Evolutionary conservation across 2,888 invertebrate species (phyloP), one percentile per base, ranked within the genome.

Genomic region (Orthosia incerta): DNA sequence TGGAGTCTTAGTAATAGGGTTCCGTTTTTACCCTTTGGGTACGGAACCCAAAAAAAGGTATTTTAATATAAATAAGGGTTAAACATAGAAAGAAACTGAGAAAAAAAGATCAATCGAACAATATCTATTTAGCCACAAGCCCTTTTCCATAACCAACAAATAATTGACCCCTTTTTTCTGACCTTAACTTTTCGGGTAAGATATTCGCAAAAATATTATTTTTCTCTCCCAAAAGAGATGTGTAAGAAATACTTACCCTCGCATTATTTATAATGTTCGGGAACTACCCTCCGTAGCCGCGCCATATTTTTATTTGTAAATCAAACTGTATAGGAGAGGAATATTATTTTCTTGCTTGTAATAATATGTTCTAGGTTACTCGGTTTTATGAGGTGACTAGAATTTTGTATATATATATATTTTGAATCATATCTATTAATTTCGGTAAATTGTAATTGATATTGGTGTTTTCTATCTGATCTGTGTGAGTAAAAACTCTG

Each of bases 291-390:
- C 56, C 31, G 67, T 50, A 48, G 45, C 67, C 79, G 60, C 15
- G 60, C 63, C 72, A 83, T 79, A 79, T 68, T 79, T 80, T 83
- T 83, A 79, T 80, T 72, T 79, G 64, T 67, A 79, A 79, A 72
- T 79, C 80, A 72, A 64, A 65, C 63, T 20, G n/a, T 65, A 39
- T 48, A 20, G 26, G 13, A 26, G 39, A 45, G n/a, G 20, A 23
- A 66, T 76, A 70, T 78, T 70, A 74, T 62, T 69, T 70, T 65
- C 56, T 53, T 46, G 13, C 39, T 75, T 45, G 13, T 53, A 53
- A 26, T 53, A 74, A 80, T 59, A 48, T 57, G 12, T 53, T 59
- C 5, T 26, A 48, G 31, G 1, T 16, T 3, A 3, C n/a, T 23
- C 3, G 15, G 7, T n/a, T 45, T 39, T 48, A 13, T 12, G 3